A percentile compares a stretch with the other conserved stretches of the same genome.
Conservation (phyloP, 1,140 invertebrate genomes). For the Drosophila watanabei region DNA sequence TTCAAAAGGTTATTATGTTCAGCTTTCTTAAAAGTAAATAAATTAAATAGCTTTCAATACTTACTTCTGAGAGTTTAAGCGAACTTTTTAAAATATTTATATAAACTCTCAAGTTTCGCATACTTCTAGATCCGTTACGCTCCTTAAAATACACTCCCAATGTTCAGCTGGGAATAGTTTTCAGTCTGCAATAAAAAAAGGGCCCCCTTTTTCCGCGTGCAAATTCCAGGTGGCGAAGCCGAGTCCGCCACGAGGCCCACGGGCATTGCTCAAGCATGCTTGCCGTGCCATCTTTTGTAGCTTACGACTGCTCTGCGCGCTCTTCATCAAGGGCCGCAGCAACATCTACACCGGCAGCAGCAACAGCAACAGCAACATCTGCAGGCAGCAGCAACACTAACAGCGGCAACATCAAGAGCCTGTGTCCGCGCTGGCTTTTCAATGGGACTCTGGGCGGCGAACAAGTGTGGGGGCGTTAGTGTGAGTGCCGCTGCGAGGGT, state of each 20-base stretch:
- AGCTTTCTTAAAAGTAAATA: too few species aligned
- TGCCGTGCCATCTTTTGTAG: constrained; percentile 55
- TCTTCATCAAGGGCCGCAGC: constrained; percentile 66
- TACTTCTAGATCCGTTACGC: neutral
- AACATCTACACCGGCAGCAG: constrained; percentile 11
- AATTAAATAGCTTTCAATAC: too few species aligned
- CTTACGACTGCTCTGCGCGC: constrained; percentile 72
- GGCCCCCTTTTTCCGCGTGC: neutral
- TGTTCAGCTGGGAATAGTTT: neutral
- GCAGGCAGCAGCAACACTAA: constrained; percentile 39
- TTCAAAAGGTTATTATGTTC: too few species aligned
- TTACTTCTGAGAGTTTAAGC: neutral
- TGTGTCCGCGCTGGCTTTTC: constrained; percentile 48
- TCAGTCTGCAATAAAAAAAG: neutral
- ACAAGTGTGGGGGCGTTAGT: constrained; percentile 31
- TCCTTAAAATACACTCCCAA: neutral
- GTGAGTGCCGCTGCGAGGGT: constrained; percentile 41
- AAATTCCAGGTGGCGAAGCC: constrained; percentile 34
- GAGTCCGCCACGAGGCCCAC: constrained; percentile 57
- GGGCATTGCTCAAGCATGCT: constrained; percentile 80
- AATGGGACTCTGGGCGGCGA: constrained; percentile 69
- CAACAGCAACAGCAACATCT: constrained; percentile 44
- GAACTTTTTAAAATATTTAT: too few species aligned
- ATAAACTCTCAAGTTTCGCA: neutral
- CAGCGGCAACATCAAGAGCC: constrained; percentile 22